Percentiles rank a stretch among this genome's conserved stretches.
Conservation (phyloP, 2,113 vertebrate species). For the Solea senegalensis region DNA sequence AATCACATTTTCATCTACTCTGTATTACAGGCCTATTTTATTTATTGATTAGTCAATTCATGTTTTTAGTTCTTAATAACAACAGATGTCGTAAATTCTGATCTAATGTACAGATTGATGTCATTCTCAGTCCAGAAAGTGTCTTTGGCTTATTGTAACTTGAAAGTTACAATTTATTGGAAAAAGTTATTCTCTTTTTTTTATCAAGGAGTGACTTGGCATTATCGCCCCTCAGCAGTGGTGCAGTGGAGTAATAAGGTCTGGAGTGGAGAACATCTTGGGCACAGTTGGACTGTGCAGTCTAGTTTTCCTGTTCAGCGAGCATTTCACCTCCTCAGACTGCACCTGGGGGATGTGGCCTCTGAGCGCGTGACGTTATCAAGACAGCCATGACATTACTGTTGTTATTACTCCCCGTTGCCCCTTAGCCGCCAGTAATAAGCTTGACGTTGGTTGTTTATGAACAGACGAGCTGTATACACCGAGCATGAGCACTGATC, state of each 20-base stretch:
- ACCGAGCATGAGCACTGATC: constrained; percentile 23
- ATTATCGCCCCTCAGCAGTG: neutral
- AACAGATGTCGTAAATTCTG: neutral
- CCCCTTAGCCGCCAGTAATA: constrained; percentile 10
- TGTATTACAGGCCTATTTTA: neutral
- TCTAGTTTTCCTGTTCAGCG: constrained; percentile 40
- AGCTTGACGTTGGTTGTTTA: constrained; percentile 9
- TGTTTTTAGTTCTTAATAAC: no score
- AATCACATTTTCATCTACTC: no score
- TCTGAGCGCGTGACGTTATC: constrained; percentile 33
- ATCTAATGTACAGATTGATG: no score
- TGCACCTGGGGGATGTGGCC: constrained; percentile 19
- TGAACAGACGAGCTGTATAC: constrained; percentile 3
- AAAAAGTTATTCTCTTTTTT: no score
- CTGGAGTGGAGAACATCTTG: constrained; percentile 19
- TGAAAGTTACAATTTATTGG: no score
- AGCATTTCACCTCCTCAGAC: constrained; percentile 29
- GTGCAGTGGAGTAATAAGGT: neutral
- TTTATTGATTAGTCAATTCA: no score
- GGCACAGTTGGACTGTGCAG: neutral
- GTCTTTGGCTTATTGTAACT: no score
- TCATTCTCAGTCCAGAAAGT: no score
- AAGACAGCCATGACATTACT: constrained; percentile 40
- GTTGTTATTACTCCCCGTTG: constrained; percentile 13
- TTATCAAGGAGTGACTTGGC: no score